Conservation (phyloP, 2,797 vertebrate species). For the Taenioides sp. region DNA sequence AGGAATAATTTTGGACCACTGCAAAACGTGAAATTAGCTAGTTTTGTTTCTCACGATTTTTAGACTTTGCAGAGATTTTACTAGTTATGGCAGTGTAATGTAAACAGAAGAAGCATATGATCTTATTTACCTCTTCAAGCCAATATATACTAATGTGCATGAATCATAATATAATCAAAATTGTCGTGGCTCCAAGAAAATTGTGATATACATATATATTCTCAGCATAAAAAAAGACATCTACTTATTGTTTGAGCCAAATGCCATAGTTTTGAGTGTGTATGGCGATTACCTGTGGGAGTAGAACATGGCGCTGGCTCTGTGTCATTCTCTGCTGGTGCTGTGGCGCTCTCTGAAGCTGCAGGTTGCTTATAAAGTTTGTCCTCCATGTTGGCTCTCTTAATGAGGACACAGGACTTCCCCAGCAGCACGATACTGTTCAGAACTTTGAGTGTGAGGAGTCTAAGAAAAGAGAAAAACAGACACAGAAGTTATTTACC, state of each 20-base stretch:
- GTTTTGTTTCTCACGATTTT: too few relatives aligned
- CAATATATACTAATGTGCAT: too few relatives aligned
- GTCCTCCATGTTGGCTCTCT: slow-evolving; percentile 96
- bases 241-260: too few relatives aligned
- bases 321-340: slow-evolving; percentile 74
- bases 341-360: slow-evolving; percentile 20
- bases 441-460: slow-evolving; percentile 92
- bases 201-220: too few relatives aligned
- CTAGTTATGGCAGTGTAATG: too few relatives aligned
- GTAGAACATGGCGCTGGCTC: slow-evolving; percentile 69
- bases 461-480: slow-evolving; percentile 64
- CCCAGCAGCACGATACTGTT: slow-evolving; percentile 96
- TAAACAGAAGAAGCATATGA: too few relatives aligned
- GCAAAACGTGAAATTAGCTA: too few relatives aligned
- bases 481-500: neutral
- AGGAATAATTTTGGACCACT: too few relatives aligned
- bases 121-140: too few relatives aligned
- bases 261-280: neutral
- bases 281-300: slow-evolving; percentile 51
- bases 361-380: slow-evolving; percentile 83
- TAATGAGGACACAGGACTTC: slow-evolving; percentile 93
- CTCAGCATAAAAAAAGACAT: neutral
- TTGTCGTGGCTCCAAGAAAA: too few relatives aligned
- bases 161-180: too few relatives aligned
- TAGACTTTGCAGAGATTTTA: too few relatives aligned